phyloP scores from a whole-genome alignment of 2,888 invertebrate species.

The Leistus spinibarbis region DNA sequence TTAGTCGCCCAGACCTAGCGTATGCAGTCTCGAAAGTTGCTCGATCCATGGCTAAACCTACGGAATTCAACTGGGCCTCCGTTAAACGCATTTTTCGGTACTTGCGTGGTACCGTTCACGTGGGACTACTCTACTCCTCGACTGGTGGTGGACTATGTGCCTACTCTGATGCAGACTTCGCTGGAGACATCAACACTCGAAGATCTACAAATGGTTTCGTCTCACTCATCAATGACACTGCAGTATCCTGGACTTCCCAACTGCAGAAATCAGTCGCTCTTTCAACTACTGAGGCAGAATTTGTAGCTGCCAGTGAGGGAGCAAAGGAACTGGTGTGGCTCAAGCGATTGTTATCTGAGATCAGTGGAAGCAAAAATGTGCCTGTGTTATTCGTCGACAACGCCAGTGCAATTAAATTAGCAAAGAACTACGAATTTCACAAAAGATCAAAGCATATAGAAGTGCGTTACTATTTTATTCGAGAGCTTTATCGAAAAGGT shows the following conservation, averaged over 20 bases:
- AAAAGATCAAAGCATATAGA: slow-evolving; percentile 43
- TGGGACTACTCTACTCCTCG: slow-evolving; percentile 29
- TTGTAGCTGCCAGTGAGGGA: slow-evolving; percentile 46
- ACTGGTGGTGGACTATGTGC: slow-evolving; percentile 30
- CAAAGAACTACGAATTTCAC: slow-evolving; percentile 43
- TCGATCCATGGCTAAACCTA: slow-evolving; percentile 40
- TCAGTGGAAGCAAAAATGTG: slow-evolving; percentile 20
- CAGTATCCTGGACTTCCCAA: slow-evolving; percentile 13
- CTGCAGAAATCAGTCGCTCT: no score
- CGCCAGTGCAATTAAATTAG: no score
- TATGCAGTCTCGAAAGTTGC: slow-evolving; percentile 43
- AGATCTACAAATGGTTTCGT: slow-evolving; percentile 38
- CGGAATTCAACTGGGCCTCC: slow-evolving; percentile 21
- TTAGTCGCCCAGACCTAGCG: slow-evolving; percentile 42
- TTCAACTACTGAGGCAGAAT: no score
- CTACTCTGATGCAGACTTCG: slow-evolving; percentile 41
- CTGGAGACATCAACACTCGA: slow-evolving; percentile 34
- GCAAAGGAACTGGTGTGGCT: slow-evolving; percentile 42
- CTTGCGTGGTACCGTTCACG: slow-evolving; percentile 32
- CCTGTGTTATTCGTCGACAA: slow-evolving; percentile 41
- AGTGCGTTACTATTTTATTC: slow-evolving; percentile 41
- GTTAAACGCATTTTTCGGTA: slow-evolving; percentile 40
- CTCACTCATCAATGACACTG: slow-evolving; percentile 31
- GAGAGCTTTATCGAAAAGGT: slow-evolving; percentile 43
- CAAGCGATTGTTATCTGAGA: slow-evolving; percentile 32